Conservation (phyloP, 2,797 vertebrate genomes). For the Catostomus latipinnis region DNA sequence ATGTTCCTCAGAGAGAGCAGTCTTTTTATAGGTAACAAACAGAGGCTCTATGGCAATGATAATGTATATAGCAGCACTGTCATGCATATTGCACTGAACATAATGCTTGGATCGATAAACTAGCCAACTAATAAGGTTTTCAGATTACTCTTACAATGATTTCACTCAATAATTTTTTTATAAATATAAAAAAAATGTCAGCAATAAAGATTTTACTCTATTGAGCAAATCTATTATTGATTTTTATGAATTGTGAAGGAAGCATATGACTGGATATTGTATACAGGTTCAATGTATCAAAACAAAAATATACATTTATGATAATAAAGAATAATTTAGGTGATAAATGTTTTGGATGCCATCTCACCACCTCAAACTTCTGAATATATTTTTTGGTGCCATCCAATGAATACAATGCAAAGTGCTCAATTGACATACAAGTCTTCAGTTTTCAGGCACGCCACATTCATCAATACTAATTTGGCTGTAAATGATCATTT, state of each 20-base stretch:
- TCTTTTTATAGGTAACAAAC: neutral
- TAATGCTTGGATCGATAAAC: conserved; percentile 31
- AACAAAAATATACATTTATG: conserved; percentile 14
- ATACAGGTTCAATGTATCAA: conserved; percentile 20
- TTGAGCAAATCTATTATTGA: neutral
- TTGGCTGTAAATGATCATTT: neutral
- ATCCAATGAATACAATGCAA: neutral
- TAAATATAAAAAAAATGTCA: conserved; percentile 45
- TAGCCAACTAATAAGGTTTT: conserved; percentile 25
- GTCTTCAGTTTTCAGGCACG: neutral
- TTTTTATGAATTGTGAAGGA: conserved; percentile 10
- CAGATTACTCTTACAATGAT: conserved; percentile 9
- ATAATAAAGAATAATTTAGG: neutral
- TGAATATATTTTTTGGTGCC: neutral
- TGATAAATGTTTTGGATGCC: neutral
- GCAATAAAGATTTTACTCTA: conserved; percentile 31
- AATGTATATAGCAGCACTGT: neutral
- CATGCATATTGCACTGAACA: conserved; percentile 11
- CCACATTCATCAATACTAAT: neutral
- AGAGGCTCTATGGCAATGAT: neutral
- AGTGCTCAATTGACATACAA: neutral
- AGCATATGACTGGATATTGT: neutral
- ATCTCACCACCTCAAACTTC: neutral
- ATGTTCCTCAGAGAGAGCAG: conserved; percentile 38
- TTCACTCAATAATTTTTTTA: conserved; percentile 34